Evolutionary conservation across 2,797 vertebrate species (phyloP), one percentile per base, ranked within the genome.

Genomic region (Oryzias dopingdopingensis): DNA sequence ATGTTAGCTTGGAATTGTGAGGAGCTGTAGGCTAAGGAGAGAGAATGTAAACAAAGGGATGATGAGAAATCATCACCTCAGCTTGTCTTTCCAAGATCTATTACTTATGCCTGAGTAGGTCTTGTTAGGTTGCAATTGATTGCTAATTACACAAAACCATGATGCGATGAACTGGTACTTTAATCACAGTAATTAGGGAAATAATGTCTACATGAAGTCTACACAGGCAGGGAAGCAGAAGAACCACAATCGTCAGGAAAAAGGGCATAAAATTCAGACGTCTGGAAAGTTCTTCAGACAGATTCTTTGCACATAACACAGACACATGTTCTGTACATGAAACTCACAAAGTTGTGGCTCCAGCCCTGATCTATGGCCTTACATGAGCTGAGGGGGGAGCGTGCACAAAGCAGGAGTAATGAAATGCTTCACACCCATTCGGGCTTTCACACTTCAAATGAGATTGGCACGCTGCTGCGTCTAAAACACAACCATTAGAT

Each of bases 401-500:
- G 23, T 63, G 75, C 75, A 75, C 70, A 65, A 71, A 54, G 71
- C 70, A 79, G 72, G 81, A 83, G 81, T 82, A 88, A 91, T 88
- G 87, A 90, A 88, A 86, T 78, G 86, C 66, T 88, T 79, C 86
- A 86, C 89, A 88, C 84, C 84, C 84, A 77, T 88, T 90, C 89
- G 83, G 10, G 83, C 81, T 87, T 85, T 80, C 83, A 79, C 87
- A 80, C 91, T 88, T 87, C 86, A 90, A 90, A 89, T 90, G 89
- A 93, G 92, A 92, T 91, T 86, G 84, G 78, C 83, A 83, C 72
- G 62, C 86, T 60, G 70, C 88, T 79, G 83, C 74, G 74, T 86
- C 81, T 89, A 90, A 90, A 90, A 91, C 90, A 90, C 89, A 88
- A 86, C 89, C 91, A 92, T 93, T 94, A 93, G 91, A 90, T 94